Percentiles rank a stretch among this genome's conserved stretches.
Evolutionary conservation across 2,797 vertebrate genomes (phyloP).

Genomic region (Linurgus olivaceus): DNA sequence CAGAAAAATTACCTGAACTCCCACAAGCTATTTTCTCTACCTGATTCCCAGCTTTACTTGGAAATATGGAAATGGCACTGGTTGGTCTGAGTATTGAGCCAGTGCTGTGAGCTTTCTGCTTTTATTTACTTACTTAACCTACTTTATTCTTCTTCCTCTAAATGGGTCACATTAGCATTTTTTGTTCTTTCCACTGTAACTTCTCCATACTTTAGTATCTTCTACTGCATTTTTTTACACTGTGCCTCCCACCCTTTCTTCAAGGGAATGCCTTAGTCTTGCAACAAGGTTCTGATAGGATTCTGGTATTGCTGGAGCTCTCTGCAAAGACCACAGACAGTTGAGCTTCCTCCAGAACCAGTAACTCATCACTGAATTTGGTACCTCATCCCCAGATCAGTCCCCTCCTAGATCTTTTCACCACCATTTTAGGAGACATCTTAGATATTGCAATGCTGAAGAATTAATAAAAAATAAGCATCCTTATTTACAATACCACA

Average conservation of each 20-base stretch:
- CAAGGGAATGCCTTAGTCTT: neutral
- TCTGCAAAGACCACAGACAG: neutral
- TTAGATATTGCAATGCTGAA: neutral
- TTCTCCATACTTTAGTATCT: neutral
- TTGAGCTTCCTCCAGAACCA: neutral
- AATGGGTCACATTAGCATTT: neutral
- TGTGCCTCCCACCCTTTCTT: neutral
- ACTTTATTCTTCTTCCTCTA: neutral
- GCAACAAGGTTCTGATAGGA: neutral
- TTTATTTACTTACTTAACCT: neutral
- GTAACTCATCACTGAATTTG: neutral
- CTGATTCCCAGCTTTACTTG: neutral
- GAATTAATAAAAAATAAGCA: neutral
- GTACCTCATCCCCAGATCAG: neutral
- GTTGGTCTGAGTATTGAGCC: neutral
- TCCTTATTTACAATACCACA: neutral
- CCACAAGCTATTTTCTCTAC: neutral
- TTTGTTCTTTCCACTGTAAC: neutral
- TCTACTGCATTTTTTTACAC: neutral
- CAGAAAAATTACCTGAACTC: neutral
- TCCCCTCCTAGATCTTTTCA: neutral
- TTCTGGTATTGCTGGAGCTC: neutral
- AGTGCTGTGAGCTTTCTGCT: neutral
- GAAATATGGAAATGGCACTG: neutral
- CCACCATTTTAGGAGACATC: neutral